Evolutionary conservation across 2,113 vertebrate species (phyloP), one percentile per base, ranked within the genome.

Genomic region (Urocitellus parryii): DNA sequence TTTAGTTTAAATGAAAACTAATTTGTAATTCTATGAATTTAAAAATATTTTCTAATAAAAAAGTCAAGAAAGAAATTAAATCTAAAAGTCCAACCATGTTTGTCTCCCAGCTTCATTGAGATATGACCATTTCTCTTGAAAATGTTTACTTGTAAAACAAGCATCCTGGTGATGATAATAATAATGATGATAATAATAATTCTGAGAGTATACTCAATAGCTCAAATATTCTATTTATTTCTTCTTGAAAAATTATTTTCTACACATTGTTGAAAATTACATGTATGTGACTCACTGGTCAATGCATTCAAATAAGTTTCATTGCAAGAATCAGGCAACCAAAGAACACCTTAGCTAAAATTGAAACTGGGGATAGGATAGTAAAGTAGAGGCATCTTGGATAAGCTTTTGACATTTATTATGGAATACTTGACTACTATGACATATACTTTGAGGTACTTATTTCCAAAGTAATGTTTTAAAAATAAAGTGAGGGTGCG

Each of bases 381-480:
- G 12, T 72, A 68, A 20, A 76, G 2, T 32, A 45, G 37, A 80
- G 16, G 51, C 58, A 29, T 65, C 1, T 12, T 78, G 48, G 14
- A 58, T 85, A 83, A 76, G 2, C 39, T 94, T 0, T 34, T 86
- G 63, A n/a, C 73, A 90, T 67, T 65, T 79, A 45, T 51, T 93
- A 6, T 80, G 67, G 61, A 22, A 5, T 81, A 86, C 27, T 0
- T 74, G 42, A 76, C 16, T 78, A 39, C 4, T 20, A 16, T 89
- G 58, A 95, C 7, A 34, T 96, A 84, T 56, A 77, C n/a, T 90
- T 81, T 67, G 65, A 58, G 42, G 53, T 17, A 91, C 42, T 56
- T 88, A 48, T 93, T 97, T 94, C 77, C 77, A 88, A 96, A 39
- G 22, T 80, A 79, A 61, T 88, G 5, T 39, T 97, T 53, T 32